Evolutionary conservation across 2,113 vertebrate genomes (phyloP), one percentile per base, ranked within the genome.

Genomic region (Axis porcinus): DNA sequence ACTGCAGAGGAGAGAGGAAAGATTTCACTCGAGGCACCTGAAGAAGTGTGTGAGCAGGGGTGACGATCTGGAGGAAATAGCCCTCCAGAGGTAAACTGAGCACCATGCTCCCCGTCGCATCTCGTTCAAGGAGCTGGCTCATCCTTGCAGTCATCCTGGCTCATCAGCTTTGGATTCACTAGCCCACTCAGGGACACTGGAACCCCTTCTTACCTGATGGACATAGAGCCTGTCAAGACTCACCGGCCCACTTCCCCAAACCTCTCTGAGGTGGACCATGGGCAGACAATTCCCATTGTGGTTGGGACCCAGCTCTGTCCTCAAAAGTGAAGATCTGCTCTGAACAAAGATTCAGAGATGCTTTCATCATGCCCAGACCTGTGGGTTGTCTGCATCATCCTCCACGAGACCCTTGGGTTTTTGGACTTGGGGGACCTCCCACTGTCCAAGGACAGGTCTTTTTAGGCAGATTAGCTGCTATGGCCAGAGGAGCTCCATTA

Each of bases 101-200:
- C 6, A 0, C 21, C 1, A 4, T n/a, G 12, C 64, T 95, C 8
- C 15, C 40, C 2, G 4, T 3, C 19, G 2, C 7, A 5, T 3
- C 81, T 15, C 15, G 0, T 67, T 67, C 50, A 15, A 43, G 64
- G 55, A 62, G 19, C 36, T 33, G 25, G 17, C 30, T 82, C 25
- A 11, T 57, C 45, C 57, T 47, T 58, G 52, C 16, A 21, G 86
- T 36, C 17, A 1, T 4, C 30, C 5, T 16, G n/a, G 27, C 6
- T 89, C 79, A 15, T 30, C 45, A 79, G 28, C 43, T 62, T 36
- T 19, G 54, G 15, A 54, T 54, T 43, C 55, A 70, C 21, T 40
- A 64, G 33, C 7, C 50, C 27, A 91, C 58, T 28, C n/a, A 33
- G 4, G 86, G 40, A 5, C 40, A 19, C 17, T 57, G 17, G 58